Base-by-base conservation (phyloP, 1,140 invertebrate genomes). In the Phocides pigmalion region DNA sequence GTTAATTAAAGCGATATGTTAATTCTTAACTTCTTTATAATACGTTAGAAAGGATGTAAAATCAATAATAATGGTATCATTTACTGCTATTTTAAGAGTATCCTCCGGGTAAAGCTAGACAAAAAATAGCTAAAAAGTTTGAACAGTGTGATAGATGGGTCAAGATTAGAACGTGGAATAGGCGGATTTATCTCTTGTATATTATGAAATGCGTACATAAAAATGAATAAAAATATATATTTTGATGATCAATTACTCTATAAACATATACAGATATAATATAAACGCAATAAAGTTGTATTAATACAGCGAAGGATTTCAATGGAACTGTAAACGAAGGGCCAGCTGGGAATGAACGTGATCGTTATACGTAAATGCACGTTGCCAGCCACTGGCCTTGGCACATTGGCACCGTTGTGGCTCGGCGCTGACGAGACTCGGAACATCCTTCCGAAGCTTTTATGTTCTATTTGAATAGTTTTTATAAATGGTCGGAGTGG, bases 341-440 rank as follows among this genome's bases (percentile, higher is more conserved):
- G 51, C 46, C 41, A 42, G 15, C 22, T 49, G 64, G 17, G 53
- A 50, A 51, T 32, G 47, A 71, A 76, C 68, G 66, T 70, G 71
- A 68, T 53, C 62, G 51, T 66, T 75, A 76, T 75, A 67, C n/a
- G n/a, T 70, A 70, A 74, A 70, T 70, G 53, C 32, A 51, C 54
- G 56, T 50, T 41, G 58, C 20, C 54, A 50, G 32, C 50, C 19
- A 56, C 14, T 59, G 69, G 42, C 72, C 72, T 67, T 74, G 72
- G 67, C 72, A 71, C 69, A 59, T 35, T 72, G 64, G 64, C 64
- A 68, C 51, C 50, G 56, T 61, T 66, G 62, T 66, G 42, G 41
- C 44, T 53, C 28, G 35, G 35, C 62, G 56, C 53, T 41, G 19
- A 46, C 25, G 44, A 47, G 14, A 61, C 56, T 61, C 32, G 28